Evolutionary conservation across 2,888 invertebrate genomes (phyloP).

Genomic region (Cosmia trapezina): DNA sequence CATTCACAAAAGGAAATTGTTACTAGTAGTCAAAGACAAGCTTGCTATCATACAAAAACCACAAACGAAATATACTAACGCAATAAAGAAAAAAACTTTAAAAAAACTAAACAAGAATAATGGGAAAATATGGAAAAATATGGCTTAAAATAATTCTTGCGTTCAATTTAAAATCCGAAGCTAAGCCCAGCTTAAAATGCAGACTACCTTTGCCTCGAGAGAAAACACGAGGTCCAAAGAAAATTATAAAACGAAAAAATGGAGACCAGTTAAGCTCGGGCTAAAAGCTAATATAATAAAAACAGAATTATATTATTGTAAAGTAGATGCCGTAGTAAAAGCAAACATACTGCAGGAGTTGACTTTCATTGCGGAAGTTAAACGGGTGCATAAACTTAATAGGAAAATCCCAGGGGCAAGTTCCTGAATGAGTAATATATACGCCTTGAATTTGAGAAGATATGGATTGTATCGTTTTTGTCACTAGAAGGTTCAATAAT

Average conservation of each 20-base stretch:
- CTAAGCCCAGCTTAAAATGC: constrained; percentile 42
- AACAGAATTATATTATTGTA: constrained; percentile 30
- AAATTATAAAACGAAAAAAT: constrained; percentile 34
- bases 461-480: not conserved
- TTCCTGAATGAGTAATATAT: too few species aligned
- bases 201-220: constrained; percentile 7
- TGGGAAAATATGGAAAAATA: constrained; percentile 19
- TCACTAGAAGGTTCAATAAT: not conserved
- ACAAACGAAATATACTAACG: not conserved
- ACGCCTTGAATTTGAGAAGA: not conserved
- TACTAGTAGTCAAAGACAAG: not conserved
- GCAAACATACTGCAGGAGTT: constrained; percentile 13
- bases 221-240: constrained; percentile 2
- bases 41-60: not conserved
- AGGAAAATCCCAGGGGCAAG: not conserved
- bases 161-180: constrained; percentile 36
- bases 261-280: constrained; percentile 15
- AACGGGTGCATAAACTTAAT: constrained; percentile 3
- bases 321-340: constrained; percentile 20
- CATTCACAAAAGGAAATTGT: not conserved
- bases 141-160: constrained; percentile 29
- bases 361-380: constrained; percentile 20
- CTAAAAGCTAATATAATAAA: constrained; percentile 38
- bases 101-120: constrained; percentile 11
- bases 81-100: not conserved